Conservation (phyloP, 2,113 vertebrate genomes). For the Spea bombifrons region DNA sequence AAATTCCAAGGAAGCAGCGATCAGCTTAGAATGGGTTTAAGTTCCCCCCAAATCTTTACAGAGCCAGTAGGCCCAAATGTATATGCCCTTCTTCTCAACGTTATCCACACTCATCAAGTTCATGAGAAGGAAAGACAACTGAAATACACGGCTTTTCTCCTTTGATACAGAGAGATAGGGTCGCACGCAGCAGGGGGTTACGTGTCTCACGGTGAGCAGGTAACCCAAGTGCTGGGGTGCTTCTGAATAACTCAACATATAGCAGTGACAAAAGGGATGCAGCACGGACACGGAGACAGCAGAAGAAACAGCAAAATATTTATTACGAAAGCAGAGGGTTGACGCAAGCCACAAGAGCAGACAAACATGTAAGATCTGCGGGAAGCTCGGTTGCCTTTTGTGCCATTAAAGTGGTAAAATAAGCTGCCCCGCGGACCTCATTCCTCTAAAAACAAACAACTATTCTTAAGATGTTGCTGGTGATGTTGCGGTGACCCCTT, state of each 20-base stretch:
- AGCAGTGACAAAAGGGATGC: not conserved
- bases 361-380: not conserved
- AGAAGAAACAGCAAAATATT: constrained; percentile 16
- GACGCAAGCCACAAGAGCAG: constrained; percentile 26
- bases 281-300: not conserved
- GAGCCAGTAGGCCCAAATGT: not conserved
- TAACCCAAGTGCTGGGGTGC: constrained; percentile 4
- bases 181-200: constrained; percentile 3
- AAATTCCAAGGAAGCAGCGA: constrained; percentile 7
- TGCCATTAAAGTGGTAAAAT: constrained; percentile 10
- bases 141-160: constrained; percentile 13
- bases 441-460: not conserved
- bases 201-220: not conserved
- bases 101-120: constrained; percentile 1
- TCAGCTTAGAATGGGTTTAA: not conserved
- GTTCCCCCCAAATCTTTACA: constrained; percentile 1
- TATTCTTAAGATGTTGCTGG: too few relatives aligned
- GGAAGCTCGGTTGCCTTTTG: not conserved
- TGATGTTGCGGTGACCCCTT: too few relatives aligned
- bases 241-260: not conserved
- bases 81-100: not conserved
- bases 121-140: not conserved
- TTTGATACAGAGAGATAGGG: constrained; percentile 15
- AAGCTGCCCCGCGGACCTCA: constrained; percentile 2
- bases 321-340: not conserved